A percentile compares a stretch with the other conserved stretches of the same genome.
These are phyloP conservation scores for Clivina fossor DNA, from an alignment of 2,888 invertebrate species.

Conservation along the genomic window DNA sequence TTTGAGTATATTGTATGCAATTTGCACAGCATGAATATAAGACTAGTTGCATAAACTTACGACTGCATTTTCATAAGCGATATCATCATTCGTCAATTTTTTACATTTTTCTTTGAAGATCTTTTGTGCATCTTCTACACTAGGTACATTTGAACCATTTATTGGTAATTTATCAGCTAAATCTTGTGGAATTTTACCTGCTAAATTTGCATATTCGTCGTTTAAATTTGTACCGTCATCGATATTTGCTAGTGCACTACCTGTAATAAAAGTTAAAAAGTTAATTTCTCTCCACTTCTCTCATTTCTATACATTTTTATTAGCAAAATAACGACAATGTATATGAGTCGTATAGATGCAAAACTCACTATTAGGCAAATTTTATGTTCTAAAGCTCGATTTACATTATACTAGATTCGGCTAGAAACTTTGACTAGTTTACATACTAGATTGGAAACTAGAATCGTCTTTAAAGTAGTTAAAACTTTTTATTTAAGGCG, in stretches of 20 bases:
- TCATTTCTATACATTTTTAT: no score
- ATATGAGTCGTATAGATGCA: no score
- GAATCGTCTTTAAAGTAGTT: no score
- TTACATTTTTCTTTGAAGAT: conserved; percentile 53
- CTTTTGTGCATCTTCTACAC: conserved; percentile 48
- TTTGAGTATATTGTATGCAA: no score
- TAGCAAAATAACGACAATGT: no score
- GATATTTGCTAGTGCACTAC: conserved; percentile 2
- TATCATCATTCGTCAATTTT: conserved; percentile 50
- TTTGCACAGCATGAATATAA: neutral
- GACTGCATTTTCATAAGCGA: conserved; percentile 48
- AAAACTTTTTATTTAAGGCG: no score
- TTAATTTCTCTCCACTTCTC: neutral
- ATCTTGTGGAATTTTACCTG: conserved; percentile 8
- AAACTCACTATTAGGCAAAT: no score
- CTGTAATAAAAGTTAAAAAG: conserved; percentile 15
- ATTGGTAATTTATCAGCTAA: conserved; percentile 16
- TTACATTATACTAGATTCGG: no score
- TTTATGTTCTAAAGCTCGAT: no score
- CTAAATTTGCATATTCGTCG: conserved; percentile 11
- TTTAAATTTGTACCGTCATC: conserved; percentile 4
- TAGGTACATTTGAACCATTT: conserved; percentile 40
- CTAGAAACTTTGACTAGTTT: no score
- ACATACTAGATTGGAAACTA: no score
- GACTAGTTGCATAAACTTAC: conserved; percentile 41